Conservation (phyloP, 2,113 vertebrate species). For the Phrynosoma blainvillii region DNA sequence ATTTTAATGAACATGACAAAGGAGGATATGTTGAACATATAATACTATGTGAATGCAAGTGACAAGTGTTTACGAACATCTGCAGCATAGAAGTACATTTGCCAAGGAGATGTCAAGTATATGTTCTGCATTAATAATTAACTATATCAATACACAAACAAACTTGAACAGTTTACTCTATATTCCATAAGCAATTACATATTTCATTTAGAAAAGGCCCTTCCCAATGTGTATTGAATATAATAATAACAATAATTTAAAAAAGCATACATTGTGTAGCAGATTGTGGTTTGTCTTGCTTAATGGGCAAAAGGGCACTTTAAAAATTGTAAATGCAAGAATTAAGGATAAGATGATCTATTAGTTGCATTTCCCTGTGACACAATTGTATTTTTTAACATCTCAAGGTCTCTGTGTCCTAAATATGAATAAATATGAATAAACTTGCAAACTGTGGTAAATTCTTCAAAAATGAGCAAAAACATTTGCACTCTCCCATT, state of each 20-base stretch:
- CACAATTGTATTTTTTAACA: no score
- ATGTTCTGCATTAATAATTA: no score
- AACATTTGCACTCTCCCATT: not conserved
- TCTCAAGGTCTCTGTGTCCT: not conserved
- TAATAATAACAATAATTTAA: no score
- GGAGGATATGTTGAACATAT: not conserved
- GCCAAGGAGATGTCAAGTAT: not conserved
- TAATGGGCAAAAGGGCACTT: not conserved
- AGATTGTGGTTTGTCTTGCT: not conserved
- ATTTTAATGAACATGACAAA: no score
- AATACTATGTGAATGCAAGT: not conserved
- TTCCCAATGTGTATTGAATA: no score
- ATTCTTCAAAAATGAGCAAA: not conserved
- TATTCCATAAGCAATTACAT: no score
- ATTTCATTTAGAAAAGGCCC: no score
- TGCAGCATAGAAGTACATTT: not conserved
- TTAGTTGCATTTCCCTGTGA: no score
- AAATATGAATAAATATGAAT: not conserved
- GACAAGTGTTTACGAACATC: not conserved
- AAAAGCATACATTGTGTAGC: no score
- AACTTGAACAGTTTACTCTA: no score
- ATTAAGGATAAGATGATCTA: no score
- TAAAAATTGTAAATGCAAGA: not conserved
- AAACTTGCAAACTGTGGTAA: not conserved
- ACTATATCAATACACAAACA: no score